Conservation (phyloP, 2,888 invertebrate species). For the Apotomis capreana region DNA sequence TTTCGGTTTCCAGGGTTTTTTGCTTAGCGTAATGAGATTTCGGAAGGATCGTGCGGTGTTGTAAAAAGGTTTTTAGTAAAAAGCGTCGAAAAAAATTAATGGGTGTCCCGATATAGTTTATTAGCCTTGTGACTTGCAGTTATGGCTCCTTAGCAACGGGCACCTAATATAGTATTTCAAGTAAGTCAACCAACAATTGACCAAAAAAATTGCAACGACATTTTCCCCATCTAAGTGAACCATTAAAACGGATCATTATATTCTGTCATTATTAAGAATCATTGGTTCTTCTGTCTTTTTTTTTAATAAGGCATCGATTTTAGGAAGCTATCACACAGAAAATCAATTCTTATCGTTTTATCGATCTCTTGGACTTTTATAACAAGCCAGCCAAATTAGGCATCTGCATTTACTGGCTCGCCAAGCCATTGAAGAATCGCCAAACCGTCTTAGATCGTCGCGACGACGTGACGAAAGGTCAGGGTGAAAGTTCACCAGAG, state of each 20-base stretch:
- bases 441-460: slow-evolving; percentile 24
- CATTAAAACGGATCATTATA: too few species aligned
- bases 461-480: slow-evolving; percentile 47
- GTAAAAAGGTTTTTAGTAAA: slow-evolving; percentile 39
- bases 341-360: too few species aligned
- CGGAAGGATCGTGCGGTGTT: slow-evolving; percentile 34
- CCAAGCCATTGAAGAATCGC: slow-evolving; percentile 1
- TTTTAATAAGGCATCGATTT: too few species aligned
- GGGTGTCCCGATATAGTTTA: slow-evolving; percentile 3
- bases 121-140: slow-evolving; percentile 29
- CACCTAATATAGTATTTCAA: not conserved
- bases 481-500: slow-evolving; percentile 70
- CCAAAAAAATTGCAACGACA: not conserved
- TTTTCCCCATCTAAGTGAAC: not conserved
- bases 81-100: slow-evolving; percentile 25
- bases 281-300: too few species aligned
- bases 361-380: not conserved
- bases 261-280: too few species aligned
- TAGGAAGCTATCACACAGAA: too few species aligned
- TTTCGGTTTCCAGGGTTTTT: slow-evolving; percentile 20
- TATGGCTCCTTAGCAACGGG: slow-evolving; percentile 10
- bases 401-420: not conserved
- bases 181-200: not conserved
- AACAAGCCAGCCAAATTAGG: not conserved
- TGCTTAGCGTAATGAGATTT: slow-evolving; percentile 35